phyloP scores from a whole-genome alignment of 2,113 vertebrate genomes.

The Gnathochromis pfefferi region DNA sequence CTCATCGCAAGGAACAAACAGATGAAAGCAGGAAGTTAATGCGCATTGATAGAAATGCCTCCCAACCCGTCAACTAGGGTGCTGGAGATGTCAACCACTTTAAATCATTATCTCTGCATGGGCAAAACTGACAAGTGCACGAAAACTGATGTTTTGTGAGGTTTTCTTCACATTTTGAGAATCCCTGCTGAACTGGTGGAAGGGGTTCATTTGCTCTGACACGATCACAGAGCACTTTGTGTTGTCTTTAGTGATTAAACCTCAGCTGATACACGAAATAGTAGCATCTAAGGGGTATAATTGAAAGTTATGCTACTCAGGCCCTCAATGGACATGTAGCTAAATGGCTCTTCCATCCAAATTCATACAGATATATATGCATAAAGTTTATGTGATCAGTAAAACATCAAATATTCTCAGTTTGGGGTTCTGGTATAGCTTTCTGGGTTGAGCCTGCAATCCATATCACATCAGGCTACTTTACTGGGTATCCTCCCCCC shows the following conservation, averaged over 20 bases:
- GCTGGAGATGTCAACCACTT: neutral
- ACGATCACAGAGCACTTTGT: neutral
- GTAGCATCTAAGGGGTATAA: neutral
- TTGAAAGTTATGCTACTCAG: neutral
- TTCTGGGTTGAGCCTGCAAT: neutral
- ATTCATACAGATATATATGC: neutral
- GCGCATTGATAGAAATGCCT: conserved; percentile 13
- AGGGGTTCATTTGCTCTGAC: neutral
- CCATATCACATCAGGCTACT: neutral
- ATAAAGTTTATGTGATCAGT: neutral
- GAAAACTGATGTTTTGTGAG: conserved; percentile 8
- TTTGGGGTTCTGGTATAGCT: neutral
- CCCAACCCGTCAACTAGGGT: neutral
- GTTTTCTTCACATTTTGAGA: neutral
- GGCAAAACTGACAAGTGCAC: conserved; percentile 16
- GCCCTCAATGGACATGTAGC: neutral
- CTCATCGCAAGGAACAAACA: neutral
- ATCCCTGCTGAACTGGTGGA: neutral
- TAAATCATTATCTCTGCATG: neutral
- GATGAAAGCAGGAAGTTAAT: conserved; percentile 25
- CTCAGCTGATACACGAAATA: neutral
- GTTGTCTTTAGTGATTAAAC: neutral
- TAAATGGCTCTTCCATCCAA: neutral
- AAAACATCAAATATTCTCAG: neutral
- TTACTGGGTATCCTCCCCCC: neutral